phyloP scores from a whole-genome alignment of 2,797 vertebrate genomes.

The Botia kubotai region DNA sequence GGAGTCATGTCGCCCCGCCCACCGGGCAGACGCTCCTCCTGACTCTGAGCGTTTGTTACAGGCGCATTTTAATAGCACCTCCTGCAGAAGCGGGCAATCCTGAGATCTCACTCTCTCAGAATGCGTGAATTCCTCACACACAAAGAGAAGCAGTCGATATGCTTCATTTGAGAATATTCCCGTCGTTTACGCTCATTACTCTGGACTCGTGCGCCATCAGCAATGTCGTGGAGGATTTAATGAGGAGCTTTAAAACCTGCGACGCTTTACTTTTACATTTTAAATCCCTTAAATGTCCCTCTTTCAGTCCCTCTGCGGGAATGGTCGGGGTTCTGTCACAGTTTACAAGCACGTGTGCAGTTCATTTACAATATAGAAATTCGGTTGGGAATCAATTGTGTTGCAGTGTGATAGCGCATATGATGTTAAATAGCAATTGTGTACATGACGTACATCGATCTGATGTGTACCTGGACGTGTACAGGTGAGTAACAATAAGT shows the following conservation, averaged over 20 bases:
- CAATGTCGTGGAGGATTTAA: constrained; percentile 71
- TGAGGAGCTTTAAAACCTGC: constrained; percentile 53
- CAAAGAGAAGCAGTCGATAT: constrained; percentile 74
- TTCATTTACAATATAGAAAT: background rate
- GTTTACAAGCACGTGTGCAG: background rate
- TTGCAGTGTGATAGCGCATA: background rate
- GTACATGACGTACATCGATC: too few relatives aligned
- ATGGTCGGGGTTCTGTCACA: background rate
- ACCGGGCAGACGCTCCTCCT: constrained; percentile 74
- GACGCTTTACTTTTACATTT: constrained; percentile 47
- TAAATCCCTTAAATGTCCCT: constrained; percentile 46
- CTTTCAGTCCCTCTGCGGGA: constrained; percentile 13
- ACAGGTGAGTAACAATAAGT: too few relatives aligned
- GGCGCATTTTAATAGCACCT: constrained; percentile 81
- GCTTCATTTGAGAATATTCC: constrained; percentile 70
- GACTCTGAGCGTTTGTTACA: constrained; percentile 88
- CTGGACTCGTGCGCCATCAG: constrained; percentile 55
- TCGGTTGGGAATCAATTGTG: background rate
- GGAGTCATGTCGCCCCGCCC: constrained; percentile 84
- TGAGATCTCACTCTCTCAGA: constrained; percentile 80
- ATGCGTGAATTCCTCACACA: constrained; percentile 77
- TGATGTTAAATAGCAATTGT: background rate
- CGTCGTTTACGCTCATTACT: constrained; percentile 69
- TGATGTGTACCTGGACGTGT: too few relatives aligned
- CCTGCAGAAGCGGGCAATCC: constrained; percentile 79